Conservation (phyloP, 2,797 vertebrate genomes). For the Artibeus jamaicensis region DNA sequence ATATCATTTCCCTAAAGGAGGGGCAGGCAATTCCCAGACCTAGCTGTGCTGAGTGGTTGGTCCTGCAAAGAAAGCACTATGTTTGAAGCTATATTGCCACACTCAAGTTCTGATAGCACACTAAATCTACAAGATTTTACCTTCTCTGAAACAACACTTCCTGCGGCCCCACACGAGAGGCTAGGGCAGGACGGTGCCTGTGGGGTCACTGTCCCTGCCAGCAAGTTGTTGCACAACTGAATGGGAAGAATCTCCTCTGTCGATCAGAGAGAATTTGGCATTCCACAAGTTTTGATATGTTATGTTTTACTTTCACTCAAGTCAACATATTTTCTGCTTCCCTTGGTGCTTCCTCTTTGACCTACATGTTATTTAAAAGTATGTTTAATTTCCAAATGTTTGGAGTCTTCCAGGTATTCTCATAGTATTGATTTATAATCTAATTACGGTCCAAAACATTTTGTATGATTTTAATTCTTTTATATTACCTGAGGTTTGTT, state of each 20-base stretch:
- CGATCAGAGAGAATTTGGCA: neutral
- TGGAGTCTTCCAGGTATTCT: neutral
- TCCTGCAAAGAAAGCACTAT: neutral
- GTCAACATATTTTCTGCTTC: neutral
- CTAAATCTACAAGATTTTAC: neutral
- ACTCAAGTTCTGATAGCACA: neutral
- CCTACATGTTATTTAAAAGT: neutral
- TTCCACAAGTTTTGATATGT: neutral
- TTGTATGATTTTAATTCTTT: neutral
- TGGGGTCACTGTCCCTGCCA: neutral
- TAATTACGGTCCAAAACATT: neutral
- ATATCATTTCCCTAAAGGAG: neutral
- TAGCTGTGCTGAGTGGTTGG: neutral
- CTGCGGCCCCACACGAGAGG: neutral
- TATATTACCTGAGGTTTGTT: neutral
- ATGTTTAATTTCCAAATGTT: neutral
- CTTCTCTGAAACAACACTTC: neutral
- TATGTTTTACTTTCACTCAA: neutral
- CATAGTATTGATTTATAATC: neutral
- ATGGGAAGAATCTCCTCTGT: neutral
- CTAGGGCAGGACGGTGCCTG: neutral
- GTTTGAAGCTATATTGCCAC: neutral
- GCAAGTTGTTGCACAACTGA: neutral
- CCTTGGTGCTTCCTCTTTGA: neutral
- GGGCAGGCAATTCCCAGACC: neutral